Base-by-base conservation (phyloP, 2,113 vertebrate species). In the Phyllostomus hastatus region DNA sequence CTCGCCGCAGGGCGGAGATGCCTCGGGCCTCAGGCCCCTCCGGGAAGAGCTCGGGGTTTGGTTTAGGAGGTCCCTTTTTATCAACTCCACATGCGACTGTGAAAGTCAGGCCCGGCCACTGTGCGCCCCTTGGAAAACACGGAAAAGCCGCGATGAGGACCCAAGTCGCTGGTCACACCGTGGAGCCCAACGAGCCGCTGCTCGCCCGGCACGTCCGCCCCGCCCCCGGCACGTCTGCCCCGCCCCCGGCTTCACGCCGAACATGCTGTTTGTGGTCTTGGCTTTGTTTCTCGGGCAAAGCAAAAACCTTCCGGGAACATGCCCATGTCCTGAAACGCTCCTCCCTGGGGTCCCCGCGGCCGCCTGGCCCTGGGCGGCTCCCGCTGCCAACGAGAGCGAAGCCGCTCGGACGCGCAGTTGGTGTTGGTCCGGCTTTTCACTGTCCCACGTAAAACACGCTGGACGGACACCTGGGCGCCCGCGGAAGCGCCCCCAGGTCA, bases 171-270 rank as follows among this genome's bases (percentile, higher is more conserved):
- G 33, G 2, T 24, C 12, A 33, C 19, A 28, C 33, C 19, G 8
- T 1, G 1, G 7, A 7, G 64, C 28, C 54, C 19, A 8, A 3
- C 3, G 1, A 41, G 64, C 46, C 64, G 24, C 61, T 0, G 10
- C 2, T n/a, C n/a, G n/a, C n/a, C n/a, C n/a, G n/a, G 48, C 43
- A 43, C 43, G 43, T 43, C 43, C 6, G 43, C 43, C 43, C 43
- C 43, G 8, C 22, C 15, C 75, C n/a, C 26, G 41, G 48, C 43
- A 43, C 43, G 43, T 43, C 43, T 43, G 43, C 43, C 43, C 43
- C 43, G 8, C 22, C 15, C 75, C n/a, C 26, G 41, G 22, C 20
- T 24, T 33, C 8, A 28, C 15, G 15, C 33, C 2, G 4, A 16
- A 8, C 35, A 3, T 3, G 24, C 11, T 46, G 7, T 7, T 31